Evolutionary conservation across 2,888 invertebrate genomes (phyloP), one percentile per base, ranked within the genome.

Genomic region (Axea sp.): DNA sequence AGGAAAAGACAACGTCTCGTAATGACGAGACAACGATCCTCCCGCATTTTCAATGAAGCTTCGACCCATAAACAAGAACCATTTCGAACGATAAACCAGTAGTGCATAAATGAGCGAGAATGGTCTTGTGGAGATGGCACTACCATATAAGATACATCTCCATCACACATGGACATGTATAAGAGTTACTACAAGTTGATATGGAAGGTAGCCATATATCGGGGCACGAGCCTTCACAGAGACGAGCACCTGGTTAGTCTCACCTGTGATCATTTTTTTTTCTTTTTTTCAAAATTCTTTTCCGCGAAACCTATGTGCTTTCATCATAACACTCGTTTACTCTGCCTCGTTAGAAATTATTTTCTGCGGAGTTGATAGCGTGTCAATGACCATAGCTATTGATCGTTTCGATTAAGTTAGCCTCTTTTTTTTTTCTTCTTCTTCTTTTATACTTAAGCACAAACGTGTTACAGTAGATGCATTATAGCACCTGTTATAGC

Each of bases 281-380:
- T 26, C 12, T 43, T 28, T 33, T 60, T 37, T 55, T 71, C 15
- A 53, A 67, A 55, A 72, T 74, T 51, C 64, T 69, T 72, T 76
- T 76, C 76, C 65, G 65, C 76, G 76, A 76, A 76, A 65, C 57
- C 60, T 62, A 67, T 64, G 55, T 75, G 68, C 59, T 67, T 43
- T 75, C 76, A 76, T 79, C 78, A 77, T 78, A 79, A 77, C 78
- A 75, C 75, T 53, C 60, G n/a, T n/a, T 11, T 35, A 28, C 8
- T 71, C 76, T 41, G 72, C 75, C 76, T 76, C 76, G 76, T 73
- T 77, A 77, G 79, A 78, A 79, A 79, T 79, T 76, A 79, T 79
- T 79, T 79, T 76, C 78, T 75, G 77, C 53, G 49, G 69, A 55
- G 69, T 33, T 30, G 71, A 71, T 59, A 65, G 74, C 57, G 60